Evolutionary conservation across 2,797 vertebrate species (phyloP).

Genomic region (Phaenicophaeus curvirostris): DNA sequence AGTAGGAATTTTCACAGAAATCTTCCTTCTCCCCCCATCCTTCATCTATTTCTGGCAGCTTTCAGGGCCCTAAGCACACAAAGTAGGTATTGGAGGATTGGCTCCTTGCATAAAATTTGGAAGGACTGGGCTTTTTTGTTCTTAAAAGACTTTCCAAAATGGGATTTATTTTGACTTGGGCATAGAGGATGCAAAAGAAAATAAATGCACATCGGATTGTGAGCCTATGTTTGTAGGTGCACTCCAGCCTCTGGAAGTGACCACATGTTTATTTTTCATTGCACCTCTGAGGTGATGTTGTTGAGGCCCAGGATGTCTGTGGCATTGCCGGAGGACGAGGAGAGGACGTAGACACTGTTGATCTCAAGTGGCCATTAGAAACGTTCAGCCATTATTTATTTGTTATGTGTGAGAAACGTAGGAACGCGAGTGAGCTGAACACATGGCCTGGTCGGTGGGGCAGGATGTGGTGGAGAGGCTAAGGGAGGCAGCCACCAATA

Average conservation of each 20-base stretch:
- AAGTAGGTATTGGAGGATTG: not conserved
- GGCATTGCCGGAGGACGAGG: rapidly evolving
- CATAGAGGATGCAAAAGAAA: not conserved
- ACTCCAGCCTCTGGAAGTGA: not conserved
- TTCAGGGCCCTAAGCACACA: not conserved
- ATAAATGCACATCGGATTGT: not conserved
- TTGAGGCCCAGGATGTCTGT: not conserved
- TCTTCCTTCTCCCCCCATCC: not conserved
- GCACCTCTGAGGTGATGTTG: not conserved
- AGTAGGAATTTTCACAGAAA: not conserved
- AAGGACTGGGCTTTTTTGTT: not conserved
- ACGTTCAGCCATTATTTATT: not conserved
- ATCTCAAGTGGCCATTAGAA: not conserved
- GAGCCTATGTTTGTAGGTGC: not conserved
- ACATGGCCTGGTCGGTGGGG: not conserved
- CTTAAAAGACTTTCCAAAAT: not conserved
- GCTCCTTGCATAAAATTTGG: not conserved
- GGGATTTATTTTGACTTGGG: not conserved
- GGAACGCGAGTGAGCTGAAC: not conserved
- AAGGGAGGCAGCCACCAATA: not conserved
- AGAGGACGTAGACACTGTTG: not conserved
- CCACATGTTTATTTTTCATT: not conserved
- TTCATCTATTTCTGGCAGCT: not conserved
- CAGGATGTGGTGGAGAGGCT: not conserved
- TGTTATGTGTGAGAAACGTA: not conserved